Evolutionary conservation across 2,888 invertebrate species (phyloP).

Genomic region (Dusona sp.): DNA sequence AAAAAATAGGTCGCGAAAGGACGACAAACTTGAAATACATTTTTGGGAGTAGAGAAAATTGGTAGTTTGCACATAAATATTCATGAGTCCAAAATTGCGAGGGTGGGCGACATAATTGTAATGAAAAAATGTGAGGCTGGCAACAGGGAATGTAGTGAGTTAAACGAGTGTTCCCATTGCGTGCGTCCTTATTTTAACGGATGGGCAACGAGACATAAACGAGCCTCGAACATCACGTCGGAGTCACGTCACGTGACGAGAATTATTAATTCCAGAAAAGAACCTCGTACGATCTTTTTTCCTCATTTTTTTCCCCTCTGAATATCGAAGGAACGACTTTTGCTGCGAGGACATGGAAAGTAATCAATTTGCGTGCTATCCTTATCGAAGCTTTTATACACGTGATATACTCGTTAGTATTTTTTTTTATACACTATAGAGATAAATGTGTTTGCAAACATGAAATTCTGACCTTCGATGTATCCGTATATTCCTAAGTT

Average conservation of each 20-base stretch:
- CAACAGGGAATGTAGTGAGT: conserved; percentile 29
- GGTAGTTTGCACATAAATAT: background rate
- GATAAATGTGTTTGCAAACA: background rate
- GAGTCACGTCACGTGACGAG: conserved; percentile 54
- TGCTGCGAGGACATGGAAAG: conserved; percentile 4
- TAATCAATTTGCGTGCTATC: conserved; percentile 16
- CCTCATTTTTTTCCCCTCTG: background rate
- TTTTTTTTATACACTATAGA: background rate
- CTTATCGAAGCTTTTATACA: background rate
- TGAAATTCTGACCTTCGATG: background rate
- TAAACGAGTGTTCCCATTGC: conserved; percentile 32
- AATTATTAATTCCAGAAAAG: conserved; percentile 40
- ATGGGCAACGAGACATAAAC: conserved; percentile 30
- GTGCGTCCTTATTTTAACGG: conserved; percentile 35
- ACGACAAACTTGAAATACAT: background rate
- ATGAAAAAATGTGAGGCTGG: conserved; percentile 23
- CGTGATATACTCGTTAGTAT: background rate
- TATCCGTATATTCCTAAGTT: background rate
- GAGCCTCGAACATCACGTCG: conserved; percentile 27
- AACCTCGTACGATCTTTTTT: background rate
- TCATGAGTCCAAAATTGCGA: background rate
- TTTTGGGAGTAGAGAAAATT: background rate
- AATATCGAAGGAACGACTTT: background rate
- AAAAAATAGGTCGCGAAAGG: background rate
- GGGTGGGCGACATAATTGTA: conserved; percentile 9